phyloP scores from a whole-genome alignment of 2,888 invertebrate genomes.

The Leptopilina myrica region DNA sequence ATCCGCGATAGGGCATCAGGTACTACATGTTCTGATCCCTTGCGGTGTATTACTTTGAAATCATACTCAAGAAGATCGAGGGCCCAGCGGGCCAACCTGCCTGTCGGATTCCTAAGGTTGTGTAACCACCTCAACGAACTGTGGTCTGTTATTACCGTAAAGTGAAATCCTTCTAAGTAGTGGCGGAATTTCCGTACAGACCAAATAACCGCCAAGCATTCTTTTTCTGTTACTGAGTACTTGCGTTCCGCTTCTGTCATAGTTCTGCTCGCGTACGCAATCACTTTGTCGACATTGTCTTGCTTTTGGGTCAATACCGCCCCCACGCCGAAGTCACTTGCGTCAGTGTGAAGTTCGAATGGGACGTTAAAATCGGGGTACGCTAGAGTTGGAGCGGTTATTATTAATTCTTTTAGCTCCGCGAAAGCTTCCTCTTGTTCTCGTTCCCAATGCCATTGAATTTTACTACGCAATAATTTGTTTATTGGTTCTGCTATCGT shows the following conservation, averaged over 20 bases:
- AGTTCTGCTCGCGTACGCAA: conserved; percentile 44
- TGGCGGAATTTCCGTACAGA: conserved; percentile 45
- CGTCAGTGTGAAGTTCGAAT: conserved; percentile 1
- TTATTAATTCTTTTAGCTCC: neutral
- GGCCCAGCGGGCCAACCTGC: conserved; percentile 53
- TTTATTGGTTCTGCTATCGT: neutral
- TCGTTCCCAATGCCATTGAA: conserved; percentile 16
- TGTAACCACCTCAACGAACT: conserved; percentile 50
- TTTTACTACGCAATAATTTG: neutral
- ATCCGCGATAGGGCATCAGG: conserved; percentile 51
- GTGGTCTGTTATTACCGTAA: conserved; percentile 49
- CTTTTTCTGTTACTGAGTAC: neutral
- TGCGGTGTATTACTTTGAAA: conserved; percentile 49
- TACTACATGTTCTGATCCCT: conserved; percentile 45
- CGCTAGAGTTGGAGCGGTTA: neutral
- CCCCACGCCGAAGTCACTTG: neutral
- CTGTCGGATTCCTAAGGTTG: conserved; percentile 46
- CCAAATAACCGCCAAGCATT: conserved; percentile 47
- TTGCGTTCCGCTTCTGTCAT: conserved; percentile 42
- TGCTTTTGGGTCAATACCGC: conserved; percentile 34
- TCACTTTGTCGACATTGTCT: conserved; percentile 38
- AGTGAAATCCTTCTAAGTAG: conserved; percentile 54
- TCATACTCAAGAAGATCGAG: conserved; percentile 52
- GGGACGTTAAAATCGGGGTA: neutral
- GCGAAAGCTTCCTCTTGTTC: neutral